These are phyloP conservation scores for Ichneumon xanthorius DNA, from an alignment of 2,888 invertebrate genomes.

Conservation along the genomic window DNA sequence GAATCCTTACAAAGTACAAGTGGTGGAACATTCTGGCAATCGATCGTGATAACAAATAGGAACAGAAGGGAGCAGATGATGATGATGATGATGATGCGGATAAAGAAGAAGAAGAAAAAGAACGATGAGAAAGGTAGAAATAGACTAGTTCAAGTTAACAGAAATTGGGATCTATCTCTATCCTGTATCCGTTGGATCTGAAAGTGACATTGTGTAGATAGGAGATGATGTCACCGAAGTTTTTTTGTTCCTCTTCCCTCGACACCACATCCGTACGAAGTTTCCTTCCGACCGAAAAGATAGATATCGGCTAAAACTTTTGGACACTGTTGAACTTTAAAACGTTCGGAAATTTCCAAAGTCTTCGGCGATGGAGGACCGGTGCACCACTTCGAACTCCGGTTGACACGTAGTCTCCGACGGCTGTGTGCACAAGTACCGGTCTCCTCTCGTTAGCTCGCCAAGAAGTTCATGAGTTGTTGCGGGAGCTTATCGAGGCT, in stretches of 20 bases:
- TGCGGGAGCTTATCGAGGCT: constrained; percentile 62
- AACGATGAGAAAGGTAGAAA: background rate
- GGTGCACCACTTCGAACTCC: constrained; percentile 34
- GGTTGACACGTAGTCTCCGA: constrained; percentile 52
- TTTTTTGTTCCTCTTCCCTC: constrained; percentile 2
- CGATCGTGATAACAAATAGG: background rate
- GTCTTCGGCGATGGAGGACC: constrained; percentile 31
- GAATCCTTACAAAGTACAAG: background rate
- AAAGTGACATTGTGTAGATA: constrained; percentile 7
- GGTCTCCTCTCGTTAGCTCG: constrained; percentile 43
- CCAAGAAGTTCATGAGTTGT: constrained; percentile 58
- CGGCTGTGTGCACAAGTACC: constrained; percentile 48
- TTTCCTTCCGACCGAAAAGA: constrained; percentile 41
- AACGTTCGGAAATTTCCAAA: constrained; percentile 48
- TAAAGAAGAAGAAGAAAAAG: background rate
- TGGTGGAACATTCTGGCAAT: background rate
- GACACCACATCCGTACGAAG: constrained; percentile 25
- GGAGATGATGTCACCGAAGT: constrained; percentile 11
- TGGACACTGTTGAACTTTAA: constrained; percentile 45
- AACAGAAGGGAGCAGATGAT: background rate
- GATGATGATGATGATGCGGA: too few species aligned
- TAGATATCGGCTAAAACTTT: constrained; percentile 48
- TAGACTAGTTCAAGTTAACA: constrained; percentile 43
- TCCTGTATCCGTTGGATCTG: background rate
- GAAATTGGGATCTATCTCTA: constrained; percentile 41